phyloP scores from a whole-genome alignment of 2,113 vertebrate species.

The Salvelinus sp. region DNA sequence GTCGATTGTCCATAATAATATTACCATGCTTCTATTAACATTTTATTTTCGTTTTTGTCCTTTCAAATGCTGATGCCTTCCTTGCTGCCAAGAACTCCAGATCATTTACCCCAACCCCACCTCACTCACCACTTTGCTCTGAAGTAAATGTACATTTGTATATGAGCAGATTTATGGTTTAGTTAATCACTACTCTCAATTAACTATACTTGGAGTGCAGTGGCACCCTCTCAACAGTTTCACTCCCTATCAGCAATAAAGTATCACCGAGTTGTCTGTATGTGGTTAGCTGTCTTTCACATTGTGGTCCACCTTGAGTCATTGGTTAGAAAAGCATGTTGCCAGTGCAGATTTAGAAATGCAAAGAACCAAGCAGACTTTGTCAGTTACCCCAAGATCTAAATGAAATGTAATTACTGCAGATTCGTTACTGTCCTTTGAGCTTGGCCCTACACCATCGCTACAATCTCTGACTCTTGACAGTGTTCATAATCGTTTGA shows the following conservation, averaged over 20 bases:
- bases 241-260: slow-evolving; percentile 10
- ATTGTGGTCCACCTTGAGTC: not conserved
- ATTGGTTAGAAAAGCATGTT: too few species aligned
- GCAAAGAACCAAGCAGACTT: too few species aligned
- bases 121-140: not conserved
- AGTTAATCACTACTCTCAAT: slow-evolving; percentile 4
- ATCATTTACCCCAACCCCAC: not conserved
- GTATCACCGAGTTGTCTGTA: not conserved
- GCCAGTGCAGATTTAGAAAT: too few species aligned
- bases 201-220: not conserved
- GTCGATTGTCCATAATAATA: not conserved
- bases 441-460: not conserved
- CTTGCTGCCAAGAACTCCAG: not conserved
- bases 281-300: not conserved
- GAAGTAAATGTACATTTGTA: slow-evolving; percentile 19
- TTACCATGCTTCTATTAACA: not conserved
- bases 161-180: slow-evolving; percentile 1
- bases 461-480: too few species aligned
- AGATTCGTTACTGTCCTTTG: not conserved
- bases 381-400: not conserved
- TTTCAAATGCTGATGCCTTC: not conserved
- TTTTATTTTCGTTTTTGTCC: too few species aligned
- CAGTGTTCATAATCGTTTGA: not conserved
- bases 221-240: slow-evolving; percentile 15
- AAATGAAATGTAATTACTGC: too few species aligned